A percentile compares a stretch with the other conserved stretches of the same genome.
Conservation (phyloP, 2,888 invertebrate species). For the Pammene fasciana region DNA sequence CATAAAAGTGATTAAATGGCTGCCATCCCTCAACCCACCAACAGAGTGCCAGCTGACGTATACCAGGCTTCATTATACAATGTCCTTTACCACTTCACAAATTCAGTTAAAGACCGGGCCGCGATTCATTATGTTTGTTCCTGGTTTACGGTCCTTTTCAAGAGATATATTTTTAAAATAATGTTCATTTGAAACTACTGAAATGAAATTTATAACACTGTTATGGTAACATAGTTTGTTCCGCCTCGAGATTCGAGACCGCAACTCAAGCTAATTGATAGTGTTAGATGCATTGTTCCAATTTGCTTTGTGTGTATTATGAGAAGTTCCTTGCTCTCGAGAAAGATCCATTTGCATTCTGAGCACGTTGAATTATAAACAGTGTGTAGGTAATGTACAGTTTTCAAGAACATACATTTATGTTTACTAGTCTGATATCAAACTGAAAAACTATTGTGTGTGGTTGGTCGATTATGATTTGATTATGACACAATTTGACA, state of each 20-base stretch:
- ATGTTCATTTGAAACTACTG: neutral
- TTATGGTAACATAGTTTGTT: neutral
- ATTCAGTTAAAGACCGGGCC: no score
- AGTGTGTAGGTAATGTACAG: neutral
- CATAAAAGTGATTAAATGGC: no score
- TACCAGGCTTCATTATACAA: no score
- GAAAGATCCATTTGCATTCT: conserved; percentile 12
- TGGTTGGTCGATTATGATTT: no score
- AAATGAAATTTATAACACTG: neutral
- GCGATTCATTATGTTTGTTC: no score
- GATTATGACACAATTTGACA: no score
- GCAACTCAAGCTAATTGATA: conserved; percentile 19
- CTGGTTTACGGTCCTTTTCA: no score
- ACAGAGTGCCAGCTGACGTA: no score
- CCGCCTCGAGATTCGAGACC: neutral
- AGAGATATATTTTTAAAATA: neutral
- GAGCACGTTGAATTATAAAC: conserved; percentile 4
- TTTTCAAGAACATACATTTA: neutral
- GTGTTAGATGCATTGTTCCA: conserved; percentile 24
- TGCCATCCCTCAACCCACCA: no score
- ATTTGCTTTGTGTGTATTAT: conserved; percentile 19
- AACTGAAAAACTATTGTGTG: no score
- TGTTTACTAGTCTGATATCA: neutral
- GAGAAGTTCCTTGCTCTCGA: conserved; percentile 7
- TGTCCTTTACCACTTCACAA: no score